Base-by-base conservation (phyloP, 2,888 invertebrate genomes). In the Palloptera scutellata region DNA sequence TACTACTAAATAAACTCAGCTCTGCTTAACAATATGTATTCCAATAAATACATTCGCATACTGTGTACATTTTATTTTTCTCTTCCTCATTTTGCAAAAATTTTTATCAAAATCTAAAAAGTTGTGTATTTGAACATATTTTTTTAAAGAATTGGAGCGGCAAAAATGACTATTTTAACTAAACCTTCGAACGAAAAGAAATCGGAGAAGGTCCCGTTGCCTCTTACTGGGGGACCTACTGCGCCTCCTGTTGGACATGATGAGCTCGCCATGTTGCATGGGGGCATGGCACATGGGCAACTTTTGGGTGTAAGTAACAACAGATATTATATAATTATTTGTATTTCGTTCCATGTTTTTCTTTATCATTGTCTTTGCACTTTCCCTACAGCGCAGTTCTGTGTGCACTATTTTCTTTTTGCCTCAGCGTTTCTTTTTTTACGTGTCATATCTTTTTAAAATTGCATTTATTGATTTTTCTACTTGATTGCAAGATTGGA, bases 141-240 rank as follows among this genome's bases (percentile, higher is more conserved):
- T 30, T 20, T 64, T 41, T 10, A 40, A 17, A 15, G 6, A 17
- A 15, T 48, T 10, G 13, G 43, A 64, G 9, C 41, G 57, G 42
- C 43, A 64, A 87, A 79, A 74, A 95, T 95, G 94, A 94, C 94
- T 70, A 89, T 94, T 82, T 87, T 94, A 77, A 91, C 91, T 9
- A 94, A 93, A 83, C 89, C 91, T 41, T 88, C 90, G 70, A 87
- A 89, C 64, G 90, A 91, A 72, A 92, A 92, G 85, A 93, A 92
- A 85, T 85, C 86, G 51, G 90, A 91, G 74, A 90, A 89, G 86
- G 86, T 88, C 76, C 88, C 88, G 77, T 86, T 89, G 75, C 91
- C 92, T 61, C 83, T 92, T 76, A 89, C 6, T 30, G 30, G 30
- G 3, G 30, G 30, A 4, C 3, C 30, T 30, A 30, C 30, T 30